phyloP scores from a whole-genome alignment of 2,113 vertebrate genomes.

The Ia io region DNA sequence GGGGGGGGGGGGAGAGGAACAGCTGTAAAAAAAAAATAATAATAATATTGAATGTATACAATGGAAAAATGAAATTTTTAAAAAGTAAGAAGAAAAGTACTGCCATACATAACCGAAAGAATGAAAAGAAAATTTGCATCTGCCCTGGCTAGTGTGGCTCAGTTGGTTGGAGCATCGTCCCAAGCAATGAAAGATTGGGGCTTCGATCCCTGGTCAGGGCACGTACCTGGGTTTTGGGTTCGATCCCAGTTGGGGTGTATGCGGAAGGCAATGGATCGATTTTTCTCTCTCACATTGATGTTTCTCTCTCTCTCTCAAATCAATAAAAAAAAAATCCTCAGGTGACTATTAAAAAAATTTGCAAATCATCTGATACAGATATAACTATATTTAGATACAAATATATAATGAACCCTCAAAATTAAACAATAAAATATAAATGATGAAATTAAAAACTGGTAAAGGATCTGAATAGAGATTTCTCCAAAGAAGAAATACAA shows the following conservation, averaged over 20 bases:
- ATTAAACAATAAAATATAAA: conserved; percentile 4
- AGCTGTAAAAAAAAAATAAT: too few relatives aligned
- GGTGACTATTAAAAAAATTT: background rate
- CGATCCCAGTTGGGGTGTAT: too few relatives aligned
- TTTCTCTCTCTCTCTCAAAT: too few relatives aligned
- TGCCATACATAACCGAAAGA: background rate
- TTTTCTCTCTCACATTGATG: too few relatives aligned
- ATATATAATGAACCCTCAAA: background rate
- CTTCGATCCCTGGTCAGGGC: too few relatives aligned
- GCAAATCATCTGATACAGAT: background rate
- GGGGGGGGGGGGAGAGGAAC: too few relatives aligned
- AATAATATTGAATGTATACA: background rate
- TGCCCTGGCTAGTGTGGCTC: too few relatives aligned
- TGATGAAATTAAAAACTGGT: background rate
- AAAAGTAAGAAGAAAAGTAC: background rate
- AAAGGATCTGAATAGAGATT: background rate
- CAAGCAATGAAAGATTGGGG: too few relatives aligned
- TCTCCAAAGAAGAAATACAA: conserved; percentile 21
- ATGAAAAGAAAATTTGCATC: background rate
- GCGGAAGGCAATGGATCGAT: too few relatives aligned
- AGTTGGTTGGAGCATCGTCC: too few relatives aligned
- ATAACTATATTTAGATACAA: background rate
- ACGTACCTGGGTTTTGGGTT: too few relatives aligned
- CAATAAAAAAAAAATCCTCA: too few relatives aligned
- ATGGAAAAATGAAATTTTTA: background rate